Evolutionary conservation across 2,888 invertebrate species (phyloP).

Genomic region (Athalia cordata): DNA sequence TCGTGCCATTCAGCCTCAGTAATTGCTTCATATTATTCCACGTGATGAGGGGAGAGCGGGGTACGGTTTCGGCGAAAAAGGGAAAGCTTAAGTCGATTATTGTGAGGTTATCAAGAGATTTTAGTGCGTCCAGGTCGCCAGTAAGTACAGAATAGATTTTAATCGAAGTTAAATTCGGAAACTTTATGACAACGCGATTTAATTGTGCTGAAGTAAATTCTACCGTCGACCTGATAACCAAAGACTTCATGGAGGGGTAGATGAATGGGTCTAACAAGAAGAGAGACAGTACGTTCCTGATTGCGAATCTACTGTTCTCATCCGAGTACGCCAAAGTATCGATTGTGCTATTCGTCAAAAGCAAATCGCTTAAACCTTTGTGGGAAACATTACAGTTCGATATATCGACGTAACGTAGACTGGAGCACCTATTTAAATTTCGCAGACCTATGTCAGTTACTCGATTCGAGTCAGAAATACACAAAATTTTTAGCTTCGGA

Average conservation of each 20-base stretch:
- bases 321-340: neutral
- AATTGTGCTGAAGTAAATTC: neutral
- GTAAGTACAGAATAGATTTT: neutral
- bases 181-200: neutral
- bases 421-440: neutral
- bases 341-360: neutral
- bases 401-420: neutral
- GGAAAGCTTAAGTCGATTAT: neutral
- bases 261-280: neutral
- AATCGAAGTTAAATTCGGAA: slow-evolving; percentile 9
- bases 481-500: neutral
- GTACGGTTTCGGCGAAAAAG: neutral
- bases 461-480: neutral
- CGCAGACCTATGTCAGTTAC: neutral
- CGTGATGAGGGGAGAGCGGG: neutral
- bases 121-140: neutral
- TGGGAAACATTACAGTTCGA: neutral
- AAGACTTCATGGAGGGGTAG: slow-evolving; percentile 1
- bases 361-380: neutral
- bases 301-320: neutral
- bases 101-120: neutral
- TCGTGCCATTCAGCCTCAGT: neutral
- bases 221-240: neutral
- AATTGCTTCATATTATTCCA: neutral
- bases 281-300: neutral